Base-by-base conservation (phyloP, 1,140 invertebrate species). In the Calephelis nemesis region DNA sequence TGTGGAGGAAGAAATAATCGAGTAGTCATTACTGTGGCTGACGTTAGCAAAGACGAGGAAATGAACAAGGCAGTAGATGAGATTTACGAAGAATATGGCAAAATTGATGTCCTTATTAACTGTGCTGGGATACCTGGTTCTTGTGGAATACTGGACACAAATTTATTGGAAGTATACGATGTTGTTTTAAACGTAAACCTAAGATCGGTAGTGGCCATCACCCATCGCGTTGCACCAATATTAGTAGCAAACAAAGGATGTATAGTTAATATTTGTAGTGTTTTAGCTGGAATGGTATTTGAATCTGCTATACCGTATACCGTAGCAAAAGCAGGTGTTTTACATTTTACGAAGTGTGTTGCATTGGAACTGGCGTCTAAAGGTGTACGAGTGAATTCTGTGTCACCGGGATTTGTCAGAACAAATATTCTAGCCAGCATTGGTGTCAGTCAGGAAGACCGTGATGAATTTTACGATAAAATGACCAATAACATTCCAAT, bases 241-340 rank as follows among this genome's bases (percentile, higher is more conserved):
- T 66, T 70, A 58, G 62, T 63, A 40, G 63, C 65, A 60, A 70
- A n/a, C n/a, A 70, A 70, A 66, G 69, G 69, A 45, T 66, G 63
- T 62, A n/a, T 70, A 8, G 12, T 70, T 6, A 70, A 70, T 47
- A 70, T 66, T 49, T 42, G 63, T 7, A 70, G 69, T 66, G 58
- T 70, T 4, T 49, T 70, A 58, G 63, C 69, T 7, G 19, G 15
- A 49, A 40, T 70, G n/a, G 58, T 66, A 30, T 42, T 19, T 7
- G 62, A 52, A 66, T 30, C 52, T 5, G 9, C 54, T n/a, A 45
- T 70, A 50, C 47, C 63, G 39, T 70, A 70, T 15, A 70, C 45
- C 4, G 47, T 70, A 9, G 63, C 69, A 3, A 70, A 70, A 13
- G 39, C 49, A 45, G 42, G 42, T 45, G 42, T 45, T 4, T 45